These are phyloP conservation scores for Aurelia sp. DNA, from an alignment of 30 jellyfish, hydroid and myxozoan species.

Conservation along the genomic window DNA sequence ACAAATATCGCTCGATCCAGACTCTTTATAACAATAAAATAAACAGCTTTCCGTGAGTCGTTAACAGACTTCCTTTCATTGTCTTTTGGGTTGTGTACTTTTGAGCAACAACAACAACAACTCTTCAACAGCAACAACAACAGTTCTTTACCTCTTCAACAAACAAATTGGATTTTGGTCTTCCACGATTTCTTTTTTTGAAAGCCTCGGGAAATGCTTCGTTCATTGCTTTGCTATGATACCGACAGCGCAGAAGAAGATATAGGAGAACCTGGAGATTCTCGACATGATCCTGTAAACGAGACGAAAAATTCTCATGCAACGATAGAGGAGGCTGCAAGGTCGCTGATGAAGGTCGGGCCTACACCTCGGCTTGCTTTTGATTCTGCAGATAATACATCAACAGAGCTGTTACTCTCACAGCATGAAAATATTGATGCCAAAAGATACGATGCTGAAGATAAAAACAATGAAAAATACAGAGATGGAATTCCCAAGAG, in stretches of 20 bases:
- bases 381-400: too few species aligned
- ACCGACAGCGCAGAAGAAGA: slow-evolving; percentile 5
- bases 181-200: neutral
- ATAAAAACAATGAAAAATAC: neutral
- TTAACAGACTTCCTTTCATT: too few species aligned
- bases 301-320: neutral
- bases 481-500: neutral
- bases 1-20: too few species aligned
- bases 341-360: too few species aligned
- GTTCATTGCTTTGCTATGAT: slow-evolving; percentile 36
- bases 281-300: neutral
- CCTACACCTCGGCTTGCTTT: too few species aligned
- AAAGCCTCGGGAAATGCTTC: slow-evolving; percentile 1
- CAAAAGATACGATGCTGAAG: too few species aligned
- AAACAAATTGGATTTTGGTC: neutral
- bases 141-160: neutral
- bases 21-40: too few species aligned
- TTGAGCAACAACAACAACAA: neutral
- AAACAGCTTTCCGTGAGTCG: too few species aligned
- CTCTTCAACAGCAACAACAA: neutral
- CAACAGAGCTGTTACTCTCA: too few species aligned
- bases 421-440: too few species aligned
- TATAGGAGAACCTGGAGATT: neutral
- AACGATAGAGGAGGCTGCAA: too few species aligned
- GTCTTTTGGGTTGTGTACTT: too few species aligned